These are phyloP conservation scores for Tetraneura akinire DNA, from an alignment of 1,140 invertebrate species.

Conservation along the genomic window DNA sequence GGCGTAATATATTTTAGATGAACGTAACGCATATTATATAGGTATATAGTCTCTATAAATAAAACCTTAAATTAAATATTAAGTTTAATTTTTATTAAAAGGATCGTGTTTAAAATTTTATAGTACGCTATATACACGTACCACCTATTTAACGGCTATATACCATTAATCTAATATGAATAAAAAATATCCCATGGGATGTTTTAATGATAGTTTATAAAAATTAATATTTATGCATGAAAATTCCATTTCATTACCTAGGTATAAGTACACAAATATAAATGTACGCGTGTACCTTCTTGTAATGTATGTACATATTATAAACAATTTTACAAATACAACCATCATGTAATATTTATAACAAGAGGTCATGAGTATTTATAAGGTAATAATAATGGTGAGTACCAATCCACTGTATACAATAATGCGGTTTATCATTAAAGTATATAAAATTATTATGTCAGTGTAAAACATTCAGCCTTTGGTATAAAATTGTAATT, in stretches of 20 bases:
- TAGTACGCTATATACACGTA: too few relatives aligned
- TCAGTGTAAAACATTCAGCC: not conserved
- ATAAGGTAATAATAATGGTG: constrained; percentile 11
- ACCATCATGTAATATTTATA: not conserved
- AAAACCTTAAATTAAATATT: too few relatives aligned
- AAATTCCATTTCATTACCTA: constrained; percentile 28
- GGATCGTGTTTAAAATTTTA: not conserved
- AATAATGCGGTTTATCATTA: not conserved
- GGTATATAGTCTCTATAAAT: too few relatives aligned
- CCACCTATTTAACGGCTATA: not conserved
- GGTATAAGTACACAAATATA: not conserved
- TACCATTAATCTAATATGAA: not conserved
- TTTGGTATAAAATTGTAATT: not conserved
- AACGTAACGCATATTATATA: too few relatives aligned
- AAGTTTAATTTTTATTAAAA: constrained; percentile 2
- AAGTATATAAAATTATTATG: not conserved
- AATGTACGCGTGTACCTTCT: too few relatives aligned
- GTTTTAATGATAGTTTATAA: constrained; percentile 20
- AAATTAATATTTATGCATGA: constrained; percentile 11
- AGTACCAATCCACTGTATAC: too few relatives aligned
- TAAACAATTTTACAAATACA: not conserved
- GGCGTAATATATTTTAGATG: too few relatives aligned
- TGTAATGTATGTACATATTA: not conserved
- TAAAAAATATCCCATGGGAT: constrained; percentile 18
- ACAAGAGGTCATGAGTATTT: constrained; percentile 27